Base-by-base conservation (phyloP, 2,888 invertebrate genomes). In the Tipula unca region DNA sequence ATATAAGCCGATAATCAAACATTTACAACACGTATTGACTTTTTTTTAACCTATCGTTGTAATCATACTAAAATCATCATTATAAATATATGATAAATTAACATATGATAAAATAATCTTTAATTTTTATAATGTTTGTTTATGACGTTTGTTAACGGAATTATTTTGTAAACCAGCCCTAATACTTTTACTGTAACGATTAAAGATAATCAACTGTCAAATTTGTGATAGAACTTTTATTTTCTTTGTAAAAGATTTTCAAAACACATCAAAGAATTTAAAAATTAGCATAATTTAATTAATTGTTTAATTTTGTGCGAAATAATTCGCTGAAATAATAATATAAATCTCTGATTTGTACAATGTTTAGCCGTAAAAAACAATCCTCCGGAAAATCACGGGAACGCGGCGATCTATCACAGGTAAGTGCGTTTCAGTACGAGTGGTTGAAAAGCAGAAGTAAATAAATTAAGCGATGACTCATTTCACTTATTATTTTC, bases 311-410 rank as follows among this genome's bases (percentile, higher is more conserved):
- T 25, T 13, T 69, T 25, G 69, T 25, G 13, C 25, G 69, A 25
- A 2, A 25, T 39, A 39, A 39, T 36, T n/a, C 42, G n/a, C n/a
- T 42, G 8, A 20, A 69, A 20, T 54, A 10, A 13, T 69, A 25
- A 8, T 20, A n/a, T n/a, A n/a, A n/a, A n/a, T n/a, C n/a, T n/a
- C n/a, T 6, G 10, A 25, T 25, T 69, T 69, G 25, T 14, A 20
- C 10, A 32, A 90, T 91, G 91, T 91, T 90, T 86, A 87, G 89
- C 17, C 88, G 89, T 14, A 90, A 89, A 85, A 90, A 89, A 54
- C 88, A 89, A 25, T 89, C 89, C 36, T 88, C 89, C 3, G 87
- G 89, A 0, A 90, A 90, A 86, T 88, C 88, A 29, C 88, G 90
- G 36, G 29, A 85, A 17, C 89, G 89, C 36, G 90, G 90, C 35